A percentile compares a stretch with the other conserved stretches of the same genome.
Conservation (phyloP, 1,140 invertebrate species). For the Subanguina moxae region DNA sequence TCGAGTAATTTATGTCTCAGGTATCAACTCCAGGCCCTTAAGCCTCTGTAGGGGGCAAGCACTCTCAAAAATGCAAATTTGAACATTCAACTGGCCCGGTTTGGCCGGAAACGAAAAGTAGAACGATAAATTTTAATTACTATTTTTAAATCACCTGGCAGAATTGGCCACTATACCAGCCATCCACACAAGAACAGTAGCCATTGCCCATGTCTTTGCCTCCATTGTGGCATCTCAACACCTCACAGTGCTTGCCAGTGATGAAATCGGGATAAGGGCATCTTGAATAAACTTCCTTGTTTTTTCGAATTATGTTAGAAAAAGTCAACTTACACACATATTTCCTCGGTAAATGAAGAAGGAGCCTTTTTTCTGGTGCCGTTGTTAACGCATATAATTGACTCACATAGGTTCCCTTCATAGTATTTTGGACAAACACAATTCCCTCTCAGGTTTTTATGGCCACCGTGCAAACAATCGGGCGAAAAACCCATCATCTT, state of each 20-base stretch:
- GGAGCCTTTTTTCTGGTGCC: constrained; percentile 23
- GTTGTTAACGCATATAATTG: constrained; percentile 39
- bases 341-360: neutral
- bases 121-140: too few relatives aligned
- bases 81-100: too few relatives aligned
- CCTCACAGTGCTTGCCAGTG: constrained; percentile 44
- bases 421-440: constrained; percentile 45
- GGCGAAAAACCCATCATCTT: constrained; percentile 44
- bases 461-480: constrained; percentile 38
- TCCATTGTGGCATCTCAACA: constrained; percentile 44
- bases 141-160: constrained; percentile 31
- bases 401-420: constrained; percentile 37
- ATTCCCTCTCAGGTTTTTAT: constrained; percentile 29
- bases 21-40: too few relatives aligned
- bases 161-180: constrained; percentile 48
- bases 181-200: constrained; percentile 38
- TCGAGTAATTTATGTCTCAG: too few relatives aligned
- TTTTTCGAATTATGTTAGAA: neutral
- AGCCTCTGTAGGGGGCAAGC: too few relatives aligned
- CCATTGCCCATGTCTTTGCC: constrained; percentile 21
- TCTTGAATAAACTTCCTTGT: constrained; percentile 7
- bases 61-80: too few relatives aligned
- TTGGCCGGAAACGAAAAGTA: too few relatives aligned
- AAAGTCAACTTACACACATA: neutral
- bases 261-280: constrained; percentile 47